Base-by-base conservation (phyloP, 2,888 invertebrate genomes). In the Drosophila pegasa region DNA sequence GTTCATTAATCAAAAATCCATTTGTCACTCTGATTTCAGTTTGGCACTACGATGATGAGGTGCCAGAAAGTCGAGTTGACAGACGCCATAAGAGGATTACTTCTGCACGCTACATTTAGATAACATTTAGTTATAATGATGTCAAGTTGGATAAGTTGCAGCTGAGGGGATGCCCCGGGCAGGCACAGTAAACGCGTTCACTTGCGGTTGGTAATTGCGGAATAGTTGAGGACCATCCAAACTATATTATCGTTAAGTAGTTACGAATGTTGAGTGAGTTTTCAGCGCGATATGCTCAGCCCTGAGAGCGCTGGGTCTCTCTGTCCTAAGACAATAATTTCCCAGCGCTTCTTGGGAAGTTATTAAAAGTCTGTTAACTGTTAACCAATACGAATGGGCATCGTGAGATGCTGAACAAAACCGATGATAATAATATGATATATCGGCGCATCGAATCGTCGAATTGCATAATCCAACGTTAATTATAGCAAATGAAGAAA, bases 1-100 rank as follows among this genome's bases (percentile, higher is more conserved):
- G 29, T 12, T 6, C 61, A 61, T 54, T 45, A 65, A 61, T 61
- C 38, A 52, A 64, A 60, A 45, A 27, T 38, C 27, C 27, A 45
- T 45, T 45, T 45, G 45, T 45, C 45, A 45, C 45, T 16, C 2
- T 27, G 45, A 27, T 27, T 45, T 25, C 38, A 52, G 52, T 52
- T 38, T 64, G 61, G 25, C 43, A 51, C 18, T 38, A 14, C 16
- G 35, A 59, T 48, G 50, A 58, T 58, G 57, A 38, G 22, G 22
- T 63, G 63, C 37, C 41, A 51, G 9, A 52, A 37, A 52, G 22
- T 2, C 12, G 47, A 20, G 4, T 9, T 25, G 29, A 25, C 16
- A 43, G n/a, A 31, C 18, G n/a, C 9, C 29, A 27, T 35, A 33
- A 63, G 35, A 6, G 29, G 48, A 43, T 59, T 63, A 63, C 27